Evolutionary conservation across 2,888 invertebrate genomes (phyloP).

Genomic region (Lepidonotus clava): DNA sequence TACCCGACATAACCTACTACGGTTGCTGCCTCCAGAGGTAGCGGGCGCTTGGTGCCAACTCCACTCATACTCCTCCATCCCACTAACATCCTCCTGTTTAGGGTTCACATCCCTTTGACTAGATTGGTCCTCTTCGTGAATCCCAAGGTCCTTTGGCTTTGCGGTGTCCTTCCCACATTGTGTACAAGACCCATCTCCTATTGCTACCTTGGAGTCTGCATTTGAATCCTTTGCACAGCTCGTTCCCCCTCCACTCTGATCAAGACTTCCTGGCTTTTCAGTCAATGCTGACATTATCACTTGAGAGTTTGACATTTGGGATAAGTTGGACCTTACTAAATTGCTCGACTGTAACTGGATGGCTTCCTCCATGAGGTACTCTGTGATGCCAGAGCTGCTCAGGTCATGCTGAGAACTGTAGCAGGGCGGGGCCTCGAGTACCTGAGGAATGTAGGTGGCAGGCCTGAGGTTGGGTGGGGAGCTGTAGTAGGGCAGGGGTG

Average conservation of each 20-base stretch:
- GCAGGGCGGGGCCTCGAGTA: conserved; percentile 36
- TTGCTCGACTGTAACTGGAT: background rate
- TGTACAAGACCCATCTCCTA: background rate
- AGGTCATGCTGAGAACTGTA: background rate
- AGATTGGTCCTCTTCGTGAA: background rate
- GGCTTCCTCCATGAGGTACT: background rate
- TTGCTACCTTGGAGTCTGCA: background rate
- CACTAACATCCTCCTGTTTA: background rate
- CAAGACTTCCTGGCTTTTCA: background rate
- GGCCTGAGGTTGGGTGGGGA: conserved; percentile 21
- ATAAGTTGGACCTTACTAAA: background rate
- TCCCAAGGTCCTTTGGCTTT: background rate
- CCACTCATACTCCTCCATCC: background rate
- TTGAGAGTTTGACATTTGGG: background rate
- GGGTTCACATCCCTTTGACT: background rate
- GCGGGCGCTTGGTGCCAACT: background rate
- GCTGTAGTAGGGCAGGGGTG: conserved; percentile 37
- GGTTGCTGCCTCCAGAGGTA: background rate
- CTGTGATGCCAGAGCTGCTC: background rate
- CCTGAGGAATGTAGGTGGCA: conserved; percentile 2
- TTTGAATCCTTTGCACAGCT: background rate
- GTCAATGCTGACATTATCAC: background rate
- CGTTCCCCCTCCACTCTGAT: background rate
- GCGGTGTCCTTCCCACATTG: background rate
- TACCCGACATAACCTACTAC: background rate